These are phyloP conservation scores for Cairina moschata DNA, from an alignment of 2,113 vertebrate genomes.

Conservation along the genomic window DNA sequence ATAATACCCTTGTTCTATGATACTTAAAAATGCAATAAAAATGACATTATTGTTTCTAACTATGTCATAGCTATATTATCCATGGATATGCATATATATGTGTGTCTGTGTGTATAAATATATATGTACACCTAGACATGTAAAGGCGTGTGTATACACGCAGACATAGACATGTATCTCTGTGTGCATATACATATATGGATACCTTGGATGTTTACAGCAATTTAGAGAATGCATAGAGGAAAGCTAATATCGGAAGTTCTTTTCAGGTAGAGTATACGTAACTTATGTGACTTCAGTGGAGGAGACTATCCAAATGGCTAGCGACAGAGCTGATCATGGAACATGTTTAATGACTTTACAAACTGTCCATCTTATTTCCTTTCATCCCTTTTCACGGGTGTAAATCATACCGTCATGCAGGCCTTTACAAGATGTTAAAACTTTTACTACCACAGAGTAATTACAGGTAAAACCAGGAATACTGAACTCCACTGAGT, in stretches of 20 bases:
- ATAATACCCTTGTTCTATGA: conserved; percentile 24
- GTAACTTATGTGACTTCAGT: neutral
- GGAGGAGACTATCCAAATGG: neutral
- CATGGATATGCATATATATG: neutral
- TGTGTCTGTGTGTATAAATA: neutral
- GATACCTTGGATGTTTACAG: conserved; percentile 29
- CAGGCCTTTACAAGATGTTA: neutral
- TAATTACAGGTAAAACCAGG: neutral
- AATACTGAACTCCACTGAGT: neutral
- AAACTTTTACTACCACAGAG: neutral
- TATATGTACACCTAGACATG: neutral
- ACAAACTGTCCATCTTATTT: neutral
- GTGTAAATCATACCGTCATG: neutral
- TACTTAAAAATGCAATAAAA: conserved; percentile 66
- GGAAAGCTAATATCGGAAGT: neutral
- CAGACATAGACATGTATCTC: neutral
- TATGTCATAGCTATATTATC: neutral
- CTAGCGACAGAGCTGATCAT: neutral
- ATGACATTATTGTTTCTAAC: neutral
- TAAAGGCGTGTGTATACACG: neutral
- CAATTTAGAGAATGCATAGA: neutral
- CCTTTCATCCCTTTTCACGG: neutral
- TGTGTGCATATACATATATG: neutral
- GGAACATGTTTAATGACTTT: neutral
- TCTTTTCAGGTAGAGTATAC: neutral